Base-by-base conservation (phyloP, 2,797 vertebrate species). In the Trematomus bernacchii region DNA sequence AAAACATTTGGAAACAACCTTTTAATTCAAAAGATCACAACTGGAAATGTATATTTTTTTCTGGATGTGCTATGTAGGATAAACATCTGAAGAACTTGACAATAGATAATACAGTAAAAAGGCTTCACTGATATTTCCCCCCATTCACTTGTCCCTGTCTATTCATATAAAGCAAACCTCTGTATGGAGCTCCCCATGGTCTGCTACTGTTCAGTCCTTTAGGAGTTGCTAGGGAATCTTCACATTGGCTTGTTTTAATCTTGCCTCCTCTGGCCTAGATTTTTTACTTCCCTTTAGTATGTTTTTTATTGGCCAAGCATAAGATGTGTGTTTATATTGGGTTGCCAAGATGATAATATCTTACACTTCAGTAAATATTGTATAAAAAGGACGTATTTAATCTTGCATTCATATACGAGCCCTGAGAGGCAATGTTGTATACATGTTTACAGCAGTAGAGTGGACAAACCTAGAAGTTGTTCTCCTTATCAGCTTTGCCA, bases 391-490 rank as follows among this genome's bases (percentile, higher is more conserved):
- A 19, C 64, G 33, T 21, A 30, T 62, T 57, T 60, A 27, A 64
- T 71, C 15, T 65, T 73, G 30, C 12, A 60, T 67, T 70, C 40
- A 65, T 55, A 61, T 12, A 21, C 19, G 3, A 62, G 15, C 11
- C 16, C 12, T 53, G 4, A 16, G 65, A 55, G 11, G 15, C 10
- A 37, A 64, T 46, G 15, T 9, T 59, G 42, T 40, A 5, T 46
- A 9, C n/a, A 19, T 63, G 37, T 67, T 66, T 55, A 48, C 44
- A 33, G 18, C 15, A 44, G 15, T 6, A 19, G 44, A 37, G 18
- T 4, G 30, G 4, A 40, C 58, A 66, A 53, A 40, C 21, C 44
- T 64, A 33, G 33, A 79, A n/a, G 50, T 50, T 37, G 78, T 73
- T 64, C 23, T 57, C 55, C 18, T 37, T 37, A 16, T 69, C 50